Conservation (phyloP, 2,113 vertebrate species). For the Haplotaxodon microlepis region DNA sequence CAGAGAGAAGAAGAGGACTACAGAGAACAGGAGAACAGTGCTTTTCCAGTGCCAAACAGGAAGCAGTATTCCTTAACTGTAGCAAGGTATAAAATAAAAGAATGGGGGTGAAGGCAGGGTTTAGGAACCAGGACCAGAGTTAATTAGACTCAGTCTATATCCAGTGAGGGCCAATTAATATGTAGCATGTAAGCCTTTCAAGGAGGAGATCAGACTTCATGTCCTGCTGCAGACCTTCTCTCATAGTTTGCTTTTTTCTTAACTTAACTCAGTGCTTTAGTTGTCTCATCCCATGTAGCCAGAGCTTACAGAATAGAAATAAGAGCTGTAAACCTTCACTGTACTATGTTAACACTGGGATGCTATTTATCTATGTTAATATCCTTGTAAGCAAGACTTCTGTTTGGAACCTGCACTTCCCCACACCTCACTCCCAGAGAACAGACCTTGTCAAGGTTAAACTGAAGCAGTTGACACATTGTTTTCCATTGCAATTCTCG, state of each 20-base stretch:
- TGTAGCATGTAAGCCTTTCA: not conserved
- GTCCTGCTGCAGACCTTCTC: not conserved
- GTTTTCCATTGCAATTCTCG: constrained; percentile 62
- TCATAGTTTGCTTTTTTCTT: not conserved
- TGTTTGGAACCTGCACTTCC: not conserved
- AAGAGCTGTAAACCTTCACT: not conserved
- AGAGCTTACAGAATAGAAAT: not conserved
- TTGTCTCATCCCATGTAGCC: not conserved
- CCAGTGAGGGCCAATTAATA: not conserved
- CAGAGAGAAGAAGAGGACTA: not conserved
- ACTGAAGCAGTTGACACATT: constrained; percentile 48
- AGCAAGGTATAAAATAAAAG: not conserved
- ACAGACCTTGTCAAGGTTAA: constrained; percentile 57
- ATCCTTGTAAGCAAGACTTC: not conserved
- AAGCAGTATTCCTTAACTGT: not conserved
- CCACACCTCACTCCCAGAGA: not conserved
- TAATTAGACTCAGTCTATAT: not conserved
- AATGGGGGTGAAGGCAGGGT: not conserved
- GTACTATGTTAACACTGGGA: not conserved
- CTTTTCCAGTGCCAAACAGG: not conserved
- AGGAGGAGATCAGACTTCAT: not conserved
- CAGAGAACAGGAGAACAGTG: not conserved
- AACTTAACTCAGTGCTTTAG: not conserved
- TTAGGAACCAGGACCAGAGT: not conserved
- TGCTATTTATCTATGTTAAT: not conserved